Base-by-base conservation (phyloP, 2,888 invertebrate genomes). In the Oxycera nigricornis region DNA sequence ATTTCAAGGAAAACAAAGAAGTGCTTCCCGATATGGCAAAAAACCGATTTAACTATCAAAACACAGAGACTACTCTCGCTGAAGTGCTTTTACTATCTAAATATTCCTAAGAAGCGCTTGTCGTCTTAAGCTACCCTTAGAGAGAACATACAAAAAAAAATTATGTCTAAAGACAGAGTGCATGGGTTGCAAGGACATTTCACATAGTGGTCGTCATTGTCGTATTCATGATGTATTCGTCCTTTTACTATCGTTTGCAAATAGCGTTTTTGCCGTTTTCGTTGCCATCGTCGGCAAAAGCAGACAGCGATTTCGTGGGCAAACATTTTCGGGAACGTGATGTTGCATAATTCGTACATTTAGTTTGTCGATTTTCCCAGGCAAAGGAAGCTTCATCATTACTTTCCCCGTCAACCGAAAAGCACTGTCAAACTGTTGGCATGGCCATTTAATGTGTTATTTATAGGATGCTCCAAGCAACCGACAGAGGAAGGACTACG, bases 271-370 rank as follows among this genome's bases (percentile, higher is more conserved):
- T 65, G 24, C 46, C 17, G 46, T 46, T 17, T 14, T 46, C 14
- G n/a, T n/a, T 14, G 2, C 30, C 46, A 46, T 7, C 46, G 3
- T 46, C 46, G 46, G 17, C 46, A 11, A 11, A 35, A 7, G 35
- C 35, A 6, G 46, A 17, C 46, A 46, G 17, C 46, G 46, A 46
- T 46, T 46, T 39, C 65, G 65, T 41, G 52, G 30, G 52, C 62
- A 73, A 73, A 65, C 55, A 73, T 73, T 73, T 41, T 17, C 50
- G 55, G 24, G 35, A 50, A 67, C 65, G 59, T 67, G 68, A 67
- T 24, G 52, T 57, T 74, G 68, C 67, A 67, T 50, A 57, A 67
- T 57, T 68, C 67, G 65, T 41, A 59, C 74, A 41, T 67, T 59
- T 68, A 39, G 30, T 70, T 35, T 20, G 52, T 28, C 52, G 52